These are phyloP conservation scores for Wiebesia pumilae DNA, from an alignment of 1,140 invertebrate species.

Conservation along the genomic window DNA sequence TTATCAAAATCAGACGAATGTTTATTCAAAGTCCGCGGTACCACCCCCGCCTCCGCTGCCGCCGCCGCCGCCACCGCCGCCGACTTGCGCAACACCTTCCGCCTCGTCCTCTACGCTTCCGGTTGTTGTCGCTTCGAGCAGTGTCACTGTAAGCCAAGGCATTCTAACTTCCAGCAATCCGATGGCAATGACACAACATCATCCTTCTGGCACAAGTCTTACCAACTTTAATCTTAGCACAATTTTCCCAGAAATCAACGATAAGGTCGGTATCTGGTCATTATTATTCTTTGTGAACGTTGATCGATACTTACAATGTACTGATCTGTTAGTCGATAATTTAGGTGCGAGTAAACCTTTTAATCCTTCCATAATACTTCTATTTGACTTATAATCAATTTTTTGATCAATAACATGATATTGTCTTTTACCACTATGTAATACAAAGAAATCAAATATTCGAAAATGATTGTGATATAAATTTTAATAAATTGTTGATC, in stretches of 20 bases:
- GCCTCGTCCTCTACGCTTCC: neutral
- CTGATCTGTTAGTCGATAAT: no score
- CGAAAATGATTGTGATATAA: no score
- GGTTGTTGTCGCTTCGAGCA: neutral
- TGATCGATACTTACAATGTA: neutral
- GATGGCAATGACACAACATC: conserved; percentile 69
- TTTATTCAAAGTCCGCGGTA: conserved; percentile 64
- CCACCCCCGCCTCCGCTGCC: conserved; percentile 62
- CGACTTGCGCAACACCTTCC: conserved; percentile 41
- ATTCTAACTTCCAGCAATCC: conserved; percentile 58
- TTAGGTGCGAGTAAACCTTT: no score
- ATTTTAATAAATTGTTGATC: no score
- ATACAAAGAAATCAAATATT: no score
- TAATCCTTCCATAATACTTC: neutral
- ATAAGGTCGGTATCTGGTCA: conserved; percentile 73
- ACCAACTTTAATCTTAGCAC: conserved; percentile 82
- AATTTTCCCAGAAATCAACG: conserved; percentile 82
- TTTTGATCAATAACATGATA: no score
- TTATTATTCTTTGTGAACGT: neutral
- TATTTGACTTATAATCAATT: no score
- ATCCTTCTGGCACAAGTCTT: conserved; percentile 76
- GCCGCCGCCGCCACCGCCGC: conserved; percentile 55
- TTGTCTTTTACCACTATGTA: no score
- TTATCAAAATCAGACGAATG: conserved; percentile 70
- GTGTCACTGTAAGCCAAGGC: neutral